phyloP scores from a whole-genome alignment of 2,888 invertebrate genomes.

The Trypoxylon attenuatum region DNA sequence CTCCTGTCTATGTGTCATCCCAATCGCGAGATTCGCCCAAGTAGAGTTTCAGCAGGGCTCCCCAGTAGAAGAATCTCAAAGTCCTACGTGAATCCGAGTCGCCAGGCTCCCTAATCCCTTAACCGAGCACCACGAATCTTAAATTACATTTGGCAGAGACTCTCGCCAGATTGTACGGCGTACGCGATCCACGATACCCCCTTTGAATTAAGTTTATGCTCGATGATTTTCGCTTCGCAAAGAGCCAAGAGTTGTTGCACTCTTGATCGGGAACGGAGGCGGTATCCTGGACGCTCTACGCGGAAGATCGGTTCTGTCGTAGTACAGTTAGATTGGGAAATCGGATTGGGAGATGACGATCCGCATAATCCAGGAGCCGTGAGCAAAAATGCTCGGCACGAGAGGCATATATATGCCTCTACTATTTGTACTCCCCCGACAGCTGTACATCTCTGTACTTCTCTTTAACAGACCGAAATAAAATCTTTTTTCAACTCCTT shows the following conservation, averaged over 20 bases:
- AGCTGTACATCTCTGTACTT: slow-evolving; percentile 68
- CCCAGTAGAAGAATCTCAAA: neutral
- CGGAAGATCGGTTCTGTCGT: neutral
- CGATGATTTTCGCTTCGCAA: neutral
- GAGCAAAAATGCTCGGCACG: slow-evolving; percentile 38
- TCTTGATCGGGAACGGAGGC: neutral
- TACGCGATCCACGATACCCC: slow-evolving; percentile 33
- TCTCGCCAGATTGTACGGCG: slow-evolving; percentile 21
- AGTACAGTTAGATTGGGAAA: slow-evolving; percentile 31
- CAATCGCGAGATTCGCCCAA: too few species aligned
- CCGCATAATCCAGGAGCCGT: slow-evolving; percentile 33
- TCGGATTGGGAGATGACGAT: slow-evolving; percentile 35
- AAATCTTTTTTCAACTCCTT: slow-evolving; percentile 69
- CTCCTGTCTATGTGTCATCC: neutral
- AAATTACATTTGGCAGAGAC: neutral
- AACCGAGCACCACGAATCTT: too few species aligned
- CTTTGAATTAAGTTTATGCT: neutral
- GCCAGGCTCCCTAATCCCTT: too few species aligned
- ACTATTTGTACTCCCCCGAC: slow-evolving; percentile 55
- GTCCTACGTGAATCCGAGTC: neutral
- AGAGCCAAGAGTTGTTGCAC: neutral
- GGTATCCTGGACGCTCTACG: neutral
- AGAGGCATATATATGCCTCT: slow-evolving; percentile 39
- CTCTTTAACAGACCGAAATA: slow-evolving; percentile 69
- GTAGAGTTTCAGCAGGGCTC: too few species aligned